Evolutionary conservation across 2,797 vertebrate species (phyloP), one percentile per base, ranked within the genome.

Genomic region (Cuculus canorus): DNA sequence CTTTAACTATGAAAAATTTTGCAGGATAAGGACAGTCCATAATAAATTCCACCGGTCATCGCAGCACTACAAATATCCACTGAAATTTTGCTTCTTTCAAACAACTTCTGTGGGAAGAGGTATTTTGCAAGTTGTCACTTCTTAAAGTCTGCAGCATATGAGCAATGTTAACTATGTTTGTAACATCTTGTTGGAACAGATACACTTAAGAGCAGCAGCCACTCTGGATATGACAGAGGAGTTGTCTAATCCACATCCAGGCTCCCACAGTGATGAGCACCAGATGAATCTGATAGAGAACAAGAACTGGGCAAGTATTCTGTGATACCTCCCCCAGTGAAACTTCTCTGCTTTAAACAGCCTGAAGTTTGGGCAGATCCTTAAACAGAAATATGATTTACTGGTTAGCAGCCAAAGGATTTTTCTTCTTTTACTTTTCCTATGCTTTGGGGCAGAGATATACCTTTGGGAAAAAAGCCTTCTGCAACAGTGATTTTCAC

Each of bases 151-250:
- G 57, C 65, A 85, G 65, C 6, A 2, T 37, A 73, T 12, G 18
- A 95, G 25, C 66, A 92, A 5, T 0, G 0, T 82, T 57, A 75
- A 57, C 61, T 33, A 22, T 50, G 82, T 83, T 77, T 81, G 56
- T 45, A 72, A 81, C 32, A 27, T 56, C 82, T 50, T 68, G 30
- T 61, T 86, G 81, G 82, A 94, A 57, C 87, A 91, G 85, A 50
- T 76, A 65, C 69, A 65, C 86, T 95, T 77, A 88, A 90, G 65
- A 79, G 82, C 70, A 91, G 52, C 69, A 89, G 32, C 21, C 10
- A 3, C 68, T 87, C 57, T 75, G 82, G 59, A 47, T 69, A 54
- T 54, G 73, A 52, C 59, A 82, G 78, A 72, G 66, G 43, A 91
- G 56, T 33, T 1, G 2, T 22, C 54, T 88, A 13, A 17, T 41